Evolutionary conservation across 2,113 vertebrate species (phyloP).

Genomic region (Rhinolophus sinicus): DNA sequence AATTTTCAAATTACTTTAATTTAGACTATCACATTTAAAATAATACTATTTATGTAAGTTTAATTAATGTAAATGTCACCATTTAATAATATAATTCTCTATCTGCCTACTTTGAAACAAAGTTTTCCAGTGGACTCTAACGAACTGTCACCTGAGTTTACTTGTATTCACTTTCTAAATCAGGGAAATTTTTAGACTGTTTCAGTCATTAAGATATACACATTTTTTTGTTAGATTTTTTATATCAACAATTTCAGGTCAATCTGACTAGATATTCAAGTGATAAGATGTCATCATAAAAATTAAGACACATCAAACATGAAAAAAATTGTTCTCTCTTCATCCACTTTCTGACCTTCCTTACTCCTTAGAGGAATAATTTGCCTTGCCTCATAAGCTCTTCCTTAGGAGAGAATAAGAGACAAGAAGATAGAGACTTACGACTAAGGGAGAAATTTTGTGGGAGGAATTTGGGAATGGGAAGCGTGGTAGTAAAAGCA

Average conservation of each 20-base stretch:
- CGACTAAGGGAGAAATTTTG: neutral
- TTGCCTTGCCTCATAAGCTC: neutral
- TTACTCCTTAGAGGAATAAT: neutral
- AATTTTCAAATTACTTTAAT: conserved; percentile 10
- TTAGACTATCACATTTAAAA: neutral
- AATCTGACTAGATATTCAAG: neutral
- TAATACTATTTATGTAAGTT: neutral
- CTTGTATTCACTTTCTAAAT: neutral
- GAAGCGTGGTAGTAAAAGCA: neutral
- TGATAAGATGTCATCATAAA: neutral
- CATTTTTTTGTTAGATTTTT: neutral
- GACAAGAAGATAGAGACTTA: neutral
- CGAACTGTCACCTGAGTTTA: neutral
- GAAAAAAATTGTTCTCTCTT: neutral
- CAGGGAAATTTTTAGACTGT: neutral
- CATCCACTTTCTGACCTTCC: neutral
- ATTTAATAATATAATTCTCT: neutral
- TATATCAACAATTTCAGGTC: neutral
- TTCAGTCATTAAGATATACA: neutral
- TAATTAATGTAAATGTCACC: neutral
- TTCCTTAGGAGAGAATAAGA: neutral
- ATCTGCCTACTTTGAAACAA: neutral
- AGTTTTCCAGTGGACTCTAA: neutral
- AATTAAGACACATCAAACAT: neutral
- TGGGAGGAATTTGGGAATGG: neutral